Conservation (phyloP, 2,797 vertebrate species). For the Schizopygopsis malacanthus region DNA sequence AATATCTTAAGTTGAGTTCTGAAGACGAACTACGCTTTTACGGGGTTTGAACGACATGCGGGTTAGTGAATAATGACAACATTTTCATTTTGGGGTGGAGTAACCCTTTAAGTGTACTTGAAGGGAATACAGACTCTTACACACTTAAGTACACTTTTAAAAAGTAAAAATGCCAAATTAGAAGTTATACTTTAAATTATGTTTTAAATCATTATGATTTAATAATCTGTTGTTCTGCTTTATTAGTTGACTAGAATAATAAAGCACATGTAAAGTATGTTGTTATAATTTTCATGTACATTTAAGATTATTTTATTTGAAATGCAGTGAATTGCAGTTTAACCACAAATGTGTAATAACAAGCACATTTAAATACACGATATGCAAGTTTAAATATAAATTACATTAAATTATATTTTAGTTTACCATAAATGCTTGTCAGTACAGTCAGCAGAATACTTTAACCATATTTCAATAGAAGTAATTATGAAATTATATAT, state of each 20-base stretch:
- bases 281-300: background rate
- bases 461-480: background rate
- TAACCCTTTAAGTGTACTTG: too few species aligned
- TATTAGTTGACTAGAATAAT: too few species aligned
- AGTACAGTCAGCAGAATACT: background rate
- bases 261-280: background rate
- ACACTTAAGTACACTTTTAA: too few species aligned
- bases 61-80: too few species aligned
- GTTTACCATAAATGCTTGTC: background rate
- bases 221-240: too few species aligned
- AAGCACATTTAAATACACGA: too few species aligned
- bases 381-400: too few species aligned
- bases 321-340: background rate
- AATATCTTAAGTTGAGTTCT: too few species aligned
- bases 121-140: too few species aligned
- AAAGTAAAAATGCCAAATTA: background rate
- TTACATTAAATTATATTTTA: background rate
- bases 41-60: too few species aligned
- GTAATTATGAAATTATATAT: background rate
- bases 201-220: background rate
- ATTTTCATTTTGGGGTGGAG: too few species aligned
- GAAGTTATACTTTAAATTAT: background rate
- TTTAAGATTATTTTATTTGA: background rate
- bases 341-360: background rate
- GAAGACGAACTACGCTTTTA: too few species aligned